Evolutionary conservation across 2,113 vertebrate genomes (phyloP).

Genomic region (Craseonycteris thonglongyai): DNA sequence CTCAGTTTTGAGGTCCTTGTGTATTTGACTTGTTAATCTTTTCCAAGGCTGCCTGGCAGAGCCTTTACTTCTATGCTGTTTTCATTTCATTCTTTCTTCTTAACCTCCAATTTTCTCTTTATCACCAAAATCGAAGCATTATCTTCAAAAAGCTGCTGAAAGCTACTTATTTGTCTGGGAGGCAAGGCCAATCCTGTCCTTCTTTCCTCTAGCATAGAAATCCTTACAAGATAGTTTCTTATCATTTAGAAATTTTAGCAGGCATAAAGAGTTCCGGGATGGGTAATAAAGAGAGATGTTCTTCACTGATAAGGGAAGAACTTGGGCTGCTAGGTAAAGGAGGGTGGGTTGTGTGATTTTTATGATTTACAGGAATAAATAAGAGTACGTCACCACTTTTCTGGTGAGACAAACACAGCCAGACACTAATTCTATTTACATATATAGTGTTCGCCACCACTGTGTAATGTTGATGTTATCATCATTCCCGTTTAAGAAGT

Average conservation of each 20-base stretch:
- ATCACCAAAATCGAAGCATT: background rate
- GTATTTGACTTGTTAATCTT: slow-evolving; percentile 12
- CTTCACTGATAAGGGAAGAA: background rate
- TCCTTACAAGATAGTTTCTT: background rate
- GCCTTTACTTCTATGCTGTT: background rate
- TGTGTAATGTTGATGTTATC: background rate
- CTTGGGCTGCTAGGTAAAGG: background rate
- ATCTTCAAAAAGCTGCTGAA: background rate
- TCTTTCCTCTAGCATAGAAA: background rate
- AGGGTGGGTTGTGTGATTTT: background rate
- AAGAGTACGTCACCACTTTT: background rate
- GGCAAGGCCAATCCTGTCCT: background rate
- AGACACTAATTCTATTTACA: background rate
- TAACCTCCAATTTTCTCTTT: background rate
- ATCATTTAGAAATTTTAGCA: background rate
- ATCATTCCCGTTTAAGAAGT: background rate
- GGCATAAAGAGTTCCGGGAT: background rate
- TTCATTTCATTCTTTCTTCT: background rate
- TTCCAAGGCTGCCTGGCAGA: background rate
- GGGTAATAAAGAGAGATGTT: background rate
- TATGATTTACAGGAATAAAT: background rate
- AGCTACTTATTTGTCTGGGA: background rate
- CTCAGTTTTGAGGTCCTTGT: background rate
- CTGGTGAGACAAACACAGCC: background rate
- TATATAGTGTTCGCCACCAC: background rate